phyloP scores from a whole-genome alignment of 2,888 invertebrate species.

The Amblyjoppa proteus region DNA sequence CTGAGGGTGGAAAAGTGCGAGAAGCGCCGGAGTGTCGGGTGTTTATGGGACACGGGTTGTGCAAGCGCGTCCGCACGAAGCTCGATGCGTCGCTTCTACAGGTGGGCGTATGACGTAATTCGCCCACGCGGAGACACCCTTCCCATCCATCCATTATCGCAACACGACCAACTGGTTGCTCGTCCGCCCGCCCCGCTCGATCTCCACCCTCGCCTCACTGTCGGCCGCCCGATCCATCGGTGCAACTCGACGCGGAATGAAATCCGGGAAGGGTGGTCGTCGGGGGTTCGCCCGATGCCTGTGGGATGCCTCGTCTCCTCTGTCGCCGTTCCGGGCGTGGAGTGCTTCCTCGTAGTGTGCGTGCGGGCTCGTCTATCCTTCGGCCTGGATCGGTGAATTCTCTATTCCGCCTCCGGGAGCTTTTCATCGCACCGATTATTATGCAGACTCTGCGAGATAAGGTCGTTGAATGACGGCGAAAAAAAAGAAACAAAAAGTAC shows the following conservation, averaged over 20 bases:
- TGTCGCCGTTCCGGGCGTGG: neutral
- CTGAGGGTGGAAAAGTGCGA: neutral
- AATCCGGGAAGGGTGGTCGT: neutral
- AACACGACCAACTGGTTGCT: constrained; percentile 67
- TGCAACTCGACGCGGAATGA: constrained; percentile 8
- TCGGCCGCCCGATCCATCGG: constrained; percentile 1
- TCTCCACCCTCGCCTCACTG: constrained; percentile 5
- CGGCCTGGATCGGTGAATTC: constrained; percentile 7
- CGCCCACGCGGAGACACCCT: constrained; percentile 78
- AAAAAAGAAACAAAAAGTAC: neutral
- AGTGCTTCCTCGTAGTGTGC: constrained; percentile 5
- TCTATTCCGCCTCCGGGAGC: neutral
- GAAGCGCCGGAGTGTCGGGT: neutral
- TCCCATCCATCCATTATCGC: constrained; percentile 77
- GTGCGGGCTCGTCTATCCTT: constrained; percentile 30
- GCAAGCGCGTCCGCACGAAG: constrained; percentile 43
- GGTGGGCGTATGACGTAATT: constrained; percentile 83
- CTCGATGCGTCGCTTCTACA: constrained; percentile 77
- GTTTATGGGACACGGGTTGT: constrained; percentile 70
- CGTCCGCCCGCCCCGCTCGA: neutral
- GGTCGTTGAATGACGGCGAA: constrained; percentile 30
- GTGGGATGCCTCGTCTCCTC: neutral
- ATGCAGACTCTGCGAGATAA: constrained; percentile 38
- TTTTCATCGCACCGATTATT: constrained; percentile 28
- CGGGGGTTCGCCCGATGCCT: neutral